phyloP scores from a whole-genome alignment of 2,888 invertebrate species.

The Parnassius smintheus region DNA sequence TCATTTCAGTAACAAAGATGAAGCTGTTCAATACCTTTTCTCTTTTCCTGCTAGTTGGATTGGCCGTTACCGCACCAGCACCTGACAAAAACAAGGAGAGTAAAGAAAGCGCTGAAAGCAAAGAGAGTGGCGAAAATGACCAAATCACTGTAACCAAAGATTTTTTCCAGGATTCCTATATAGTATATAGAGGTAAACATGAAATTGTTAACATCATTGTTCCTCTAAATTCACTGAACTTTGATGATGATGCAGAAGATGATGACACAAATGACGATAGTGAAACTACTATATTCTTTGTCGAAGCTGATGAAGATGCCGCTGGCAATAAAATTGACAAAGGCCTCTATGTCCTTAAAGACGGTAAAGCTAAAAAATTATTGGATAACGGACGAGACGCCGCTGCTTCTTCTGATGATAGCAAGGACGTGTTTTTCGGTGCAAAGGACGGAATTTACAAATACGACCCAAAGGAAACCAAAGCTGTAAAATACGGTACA shows the following conservation, averaged over 20 bases:
- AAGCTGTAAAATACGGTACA: slow-evolving; percentile 51
- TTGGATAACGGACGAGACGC: slow-evolving; percentile 47
- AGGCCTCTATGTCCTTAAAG: slow-evolving; percentile 44
- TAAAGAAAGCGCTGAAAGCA: slow-evolving; percentile 22
- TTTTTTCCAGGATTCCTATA: slow-evolving; percentile 39
- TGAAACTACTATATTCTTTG: slow-evolving; percentile 38
- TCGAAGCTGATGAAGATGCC: slow-evolving; percentile 40
- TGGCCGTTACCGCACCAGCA: slow-evolving; percentile 39
- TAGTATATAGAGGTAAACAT: slow-evolving; percentile 40
- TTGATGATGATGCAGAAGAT: slow-evolving; percentile 35
- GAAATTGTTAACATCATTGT: slow-evolving; percentile 44
- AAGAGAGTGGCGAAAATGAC: slow-evolving; percentile 31
- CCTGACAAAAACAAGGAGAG: slow-evolving; percentile 22
- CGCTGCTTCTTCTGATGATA: slow-evolving; percentile 42
- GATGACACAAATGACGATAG: slow-evolving; percentile 29
- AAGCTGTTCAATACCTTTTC: slow-evolving; percentile 28
- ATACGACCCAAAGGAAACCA: slow-evolving; percentile 37
- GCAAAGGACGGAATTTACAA: too few relatives aligned
- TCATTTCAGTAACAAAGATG: neutral
- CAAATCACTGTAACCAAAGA: slow-evolving; percentile 35
- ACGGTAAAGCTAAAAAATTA: slow-evolving; percentile 39
- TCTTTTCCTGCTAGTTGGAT: slow-evolving; percentile 36
- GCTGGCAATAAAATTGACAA: slow-evolving; percentile 37
- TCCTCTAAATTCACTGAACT: slow-evolving; percentile 44
- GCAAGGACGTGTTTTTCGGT: slow-evolving; percentile 32